phyloP scores from a whole-genome alignment of 1,140 invertebrate genomes.

The Mamestra configurata region DNA sequence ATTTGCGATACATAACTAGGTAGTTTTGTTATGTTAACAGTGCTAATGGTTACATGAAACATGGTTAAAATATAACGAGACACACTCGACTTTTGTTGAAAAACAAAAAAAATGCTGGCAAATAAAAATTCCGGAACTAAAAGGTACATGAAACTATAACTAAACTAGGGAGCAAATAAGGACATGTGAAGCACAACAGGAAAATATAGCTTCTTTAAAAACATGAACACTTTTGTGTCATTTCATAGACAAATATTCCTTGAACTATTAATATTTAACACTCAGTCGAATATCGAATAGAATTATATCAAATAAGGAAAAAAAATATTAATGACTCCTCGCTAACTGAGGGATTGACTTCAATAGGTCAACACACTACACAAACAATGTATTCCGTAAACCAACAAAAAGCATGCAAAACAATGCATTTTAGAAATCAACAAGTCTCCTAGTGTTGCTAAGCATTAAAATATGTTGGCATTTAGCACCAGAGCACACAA shows the following conservation, averaged over 20 bases:
- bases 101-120: too few species aligned
- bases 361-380: background rate
- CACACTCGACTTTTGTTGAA: too few species aligned
- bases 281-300: too few species aligned
- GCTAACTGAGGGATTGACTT: background rate
- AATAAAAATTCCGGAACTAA: too few species aligned
- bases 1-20: background rate
- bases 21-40: background rate
- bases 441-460: background rate
- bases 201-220: too few species aligned
- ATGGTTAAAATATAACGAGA: too few species aligned
- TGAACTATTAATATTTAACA: too few species aligned
- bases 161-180: too few species aligned
- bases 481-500: slow-evolving; percentile 1
- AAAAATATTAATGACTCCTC: background rate
- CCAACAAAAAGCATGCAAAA: background rate
- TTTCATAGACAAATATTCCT: too few species aligned
- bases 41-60: slow-evolving; percentile 12
- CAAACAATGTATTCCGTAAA: background rate
- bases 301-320: background rate
- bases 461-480: slow-evolving; percentile 37
- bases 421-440: background rate
- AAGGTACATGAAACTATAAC: too few species aligned
- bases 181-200: too few species aligned
- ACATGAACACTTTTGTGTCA: too few species aligned